phyloP scores from a whole-genome alignment of 2,888 invertebrate genomes.

The Pammene aurita region DNA sequence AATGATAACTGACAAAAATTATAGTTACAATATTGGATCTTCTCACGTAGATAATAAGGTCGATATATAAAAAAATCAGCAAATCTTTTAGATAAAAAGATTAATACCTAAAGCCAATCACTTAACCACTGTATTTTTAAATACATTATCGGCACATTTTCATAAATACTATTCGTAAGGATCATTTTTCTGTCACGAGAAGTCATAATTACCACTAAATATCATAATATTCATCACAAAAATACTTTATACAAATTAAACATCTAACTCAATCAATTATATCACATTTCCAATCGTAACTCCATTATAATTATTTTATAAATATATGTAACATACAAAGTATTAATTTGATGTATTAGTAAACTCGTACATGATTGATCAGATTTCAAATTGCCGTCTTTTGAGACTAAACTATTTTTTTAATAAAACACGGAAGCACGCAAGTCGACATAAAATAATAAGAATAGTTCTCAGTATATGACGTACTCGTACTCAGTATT shows the following conservation, averaged over 20 bases:
- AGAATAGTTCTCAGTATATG: no score
- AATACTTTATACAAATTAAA: conserved; percentile 22
- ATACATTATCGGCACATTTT: no score
- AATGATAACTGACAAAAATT: neutral
- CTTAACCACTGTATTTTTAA: neutral
- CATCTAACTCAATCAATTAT: conserved; percentile 7
- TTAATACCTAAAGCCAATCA: neutral
- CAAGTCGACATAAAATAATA: neutral
- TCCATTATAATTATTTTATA: conserved; percentile 5
- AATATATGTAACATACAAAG: neutral
- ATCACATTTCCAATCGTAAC: conserved; percentile 35
- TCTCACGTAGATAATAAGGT: neutral
- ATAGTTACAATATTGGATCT: no score
- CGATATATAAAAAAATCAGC: neutral
- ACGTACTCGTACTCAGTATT: no score
- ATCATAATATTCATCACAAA: conserved; percentile 16
- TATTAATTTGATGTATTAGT: neutral
- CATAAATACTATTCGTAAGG: neutral
- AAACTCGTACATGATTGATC: conserved; percentile 21
- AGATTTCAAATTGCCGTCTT: conserved; percentile 18
- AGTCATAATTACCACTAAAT: neutral
- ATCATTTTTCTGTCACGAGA: neutral
- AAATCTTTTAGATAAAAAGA: neutral
- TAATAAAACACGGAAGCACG: conserved; percentile 13
- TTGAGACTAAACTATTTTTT: conserved; percentile 4